These are phyloP conservation scores for Leptura quadrifasciata DNA, from an alignment of 2,888 invertebrate genomes.

Conservation along the genomic window DNA sequence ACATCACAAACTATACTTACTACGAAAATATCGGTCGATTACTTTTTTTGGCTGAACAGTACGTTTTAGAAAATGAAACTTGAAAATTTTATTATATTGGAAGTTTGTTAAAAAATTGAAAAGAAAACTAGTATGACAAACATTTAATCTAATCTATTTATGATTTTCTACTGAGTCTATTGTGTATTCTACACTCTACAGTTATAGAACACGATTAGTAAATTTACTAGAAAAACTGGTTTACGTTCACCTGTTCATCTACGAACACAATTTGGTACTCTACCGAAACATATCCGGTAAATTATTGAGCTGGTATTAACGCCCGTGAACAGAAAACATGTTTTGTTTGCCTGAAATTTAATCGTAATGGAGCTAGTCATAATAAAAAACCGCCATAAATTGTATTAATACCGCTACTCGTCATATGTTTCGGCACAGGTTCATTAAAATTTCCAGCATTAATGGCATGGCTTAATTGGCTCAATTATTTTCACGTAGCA, in stretches of 20 bases:
- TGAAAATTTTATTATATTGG: no score
- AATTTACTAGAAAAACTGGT: not conserved
- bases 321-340: not conserved
- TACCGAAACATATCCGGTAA: not conserved
- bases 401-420: not conserved
- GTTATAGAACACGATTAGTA: not conserved
- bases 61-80: no score
- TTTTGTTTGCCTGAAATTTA: conserved; percentile 6
- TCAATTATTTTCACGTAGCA: not conserved
- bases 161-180: no score
- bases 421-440: not conserved
- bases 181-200: no score
- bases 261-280: not conserved
- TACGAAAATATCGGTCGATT: no score
- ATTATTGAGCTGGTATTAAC: not conserved
- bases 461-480: not conserved
- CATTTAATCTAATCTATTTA: no score
- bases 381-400: conserved; percentile 11
- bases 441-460: not conserved
- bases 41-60: no score
- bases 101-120: no score
- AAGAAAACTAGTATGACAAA: no score
- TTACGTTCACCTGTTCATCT: not conserved
- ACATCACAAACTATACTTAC: no score
- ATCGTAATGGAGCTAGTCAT: conserved; percentile 3